phyloP scores from a whole-genome alignment of 2,797 vertebrate genomes.

The Botia almorhae region DNA sequence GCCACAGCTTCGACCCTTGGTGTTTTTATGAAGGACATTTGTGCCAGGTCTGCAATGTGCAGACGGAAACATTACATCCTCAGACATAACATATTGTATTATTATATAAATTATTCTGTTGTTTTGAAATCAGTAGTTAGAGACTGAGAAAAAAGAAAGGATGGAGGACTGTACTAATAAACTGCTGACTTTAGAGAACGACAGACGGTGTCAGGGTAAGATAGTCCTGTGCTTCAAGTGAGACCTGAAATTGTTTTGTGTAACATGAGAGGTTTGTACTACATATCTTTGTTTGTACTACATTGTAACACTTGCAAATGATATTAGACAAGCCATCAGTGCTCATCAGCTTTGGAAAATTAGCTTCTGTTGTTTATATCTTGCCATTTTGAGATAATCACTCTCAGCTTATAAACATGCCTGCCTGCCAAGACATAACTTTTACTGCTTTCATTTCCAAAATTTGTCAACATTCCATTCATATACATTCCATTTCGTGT shows the following conservation, averaged over 20 bases:
- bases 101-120: neutral
- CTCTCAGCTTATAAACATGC: neutral
- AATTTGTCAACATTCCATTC: too few species aligned
- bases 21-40: conserved; percentile 12
- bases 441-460: too few species aligned
- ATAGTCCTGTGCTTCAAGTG: neutral
- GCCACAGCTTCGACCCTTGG: neutral
- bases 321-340: conserved; percentile 6
- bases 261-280: neutral
- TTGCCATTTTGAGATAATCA: too few species aligned
- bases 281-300: conserved; percentile 11
- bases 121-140: conserved; percentile 10
- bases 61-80: conserved; percentile 13
- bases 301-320: conserved; percentile 1
- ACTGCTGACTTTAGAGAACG: neutral
- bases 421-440: too few species aligned
- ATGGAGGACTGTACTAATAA: neutral
- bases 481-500: too few species aligned
- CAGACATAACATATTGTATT: conserved; percentile 16
- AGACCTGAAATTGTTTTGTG: conserved; percentile 6
- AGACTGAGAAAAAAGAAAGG: neutral
- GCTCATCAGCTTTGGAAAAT: neutral
- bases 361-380: too few species aligned
- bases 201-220: neutral
- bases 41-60: neutral